Evolutionary conservation across 2,797 vertebrate species (phyloP), one percentile per base, ranked within the genome.

Genomic region (Glossophaga mutica): DNA sequence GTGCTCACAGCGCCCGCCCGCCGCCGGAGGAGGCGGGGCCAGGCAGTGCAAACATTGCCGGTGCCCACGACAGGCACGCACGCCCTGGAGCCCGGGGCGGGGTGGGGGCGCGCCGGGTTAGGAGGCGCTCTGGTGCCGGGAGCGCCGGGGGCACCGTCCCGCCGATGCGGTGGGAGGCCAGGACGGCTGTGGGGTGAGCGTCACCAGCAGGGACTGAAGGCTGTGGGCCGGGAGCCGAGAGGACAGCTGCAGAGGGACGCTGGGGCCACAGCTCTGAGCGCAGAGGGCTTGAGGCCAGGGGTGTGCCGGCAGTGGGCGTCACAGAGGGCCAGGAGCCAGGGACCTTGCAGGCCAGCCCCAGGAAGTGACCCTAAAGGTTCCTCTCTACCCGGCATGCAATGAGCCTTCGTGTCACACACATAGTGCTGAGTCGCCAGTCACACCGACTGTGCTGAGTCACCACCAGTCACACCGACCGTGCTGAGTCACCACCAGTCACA

Each of bases 11-110:
- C 3, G 9, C 37, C n/a, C 0, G 5, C 22, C 0, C 10, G 0
- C 22, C 21, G 8, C 4, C 0, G 2, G 4, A 14, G 39, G 34
- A 73, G 34, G 29, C 1, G 57, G 21, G 42, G 50, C 42, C 10
- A 6, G 7, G 48, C 78, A 16, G 0, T 0, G 2, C 4, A 8
- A 6, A 2, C n/a, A 3, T 3, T 4, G 9, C 6, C 5, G 1
- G 8, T 1, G 9, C 6, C 0, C 2, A 0, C 0, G 9, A 0
- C 57, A 3, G 2, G 44, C 12, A 0, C 4, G n/a, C n/a, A n/a
- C n/a, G n/a, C n/a, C n/a, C n/a, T 0, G 1, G 44, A 6, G 5
- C 59, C 48, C 0, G 0, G 62, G n/a, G n/a, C n/a, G n/a, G n/a
- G n/a, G 77, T 68, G 4, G 44, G 71, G 42, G 21, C 37, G 12